These are phyloP conservation scores for Hydrochoerus hydrochaeris DNA, from an alignment of 2,113 vertebrate species.

Conservation along the genomic window DNA sequence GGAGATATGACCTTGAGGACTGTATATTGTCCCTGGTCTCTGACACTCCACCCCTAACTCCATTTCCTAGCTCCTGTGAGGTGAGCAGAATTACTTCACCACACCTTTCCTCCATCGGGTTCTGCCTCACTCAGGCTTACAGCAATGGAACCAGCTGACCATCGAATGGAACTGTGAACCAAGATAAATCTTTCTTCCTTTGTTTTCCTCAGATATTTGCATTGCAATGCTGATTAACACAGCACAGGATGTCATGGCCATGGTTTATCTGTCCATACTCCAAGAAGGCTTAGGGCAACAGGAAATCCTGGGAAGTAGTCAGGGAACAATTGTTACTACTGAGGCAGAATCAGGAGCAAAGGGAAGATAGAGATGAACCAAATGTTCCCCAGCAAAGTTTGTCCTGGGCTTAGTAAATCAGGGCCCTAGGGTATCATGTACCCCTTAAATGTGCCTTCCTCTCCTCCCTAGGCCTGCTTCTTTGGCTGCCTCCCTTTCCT, in stretches of 20 bases:
- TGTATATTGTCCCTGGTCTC: background rate
- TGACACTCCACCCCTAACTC: background rate
- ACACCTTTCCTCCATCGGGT: background rate
- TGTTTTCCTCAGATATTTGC: background rate
- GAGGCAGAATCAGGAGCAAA: background rate
- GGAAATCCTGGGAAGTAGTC: background rate
- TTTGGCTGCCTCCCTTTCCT: background rate
- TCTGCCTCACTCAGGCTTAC: background rate
- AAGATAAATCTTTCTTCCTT: background rate
- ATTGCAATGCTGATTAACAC: background rate
- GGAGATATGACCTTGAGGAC: background rate
- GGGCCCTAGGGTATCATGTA: background rate
- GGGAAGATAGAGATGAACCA: background rate
- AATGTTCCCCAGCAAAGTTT: background rate
- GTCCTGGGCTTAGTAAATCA: background rate
- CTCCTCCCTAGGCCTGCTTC: background rate
- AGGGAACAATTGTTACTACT: background rate
- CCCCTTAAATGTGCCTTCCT: background rate
- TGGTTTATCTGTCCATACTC: background rate
- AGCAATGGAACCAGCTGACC: background rate
- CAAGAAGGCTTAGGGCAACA: background rate
- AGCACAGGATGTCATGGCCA: fast-evolving
- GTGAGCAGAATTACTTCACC: background rate
- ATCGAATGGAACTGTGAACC: background rate
- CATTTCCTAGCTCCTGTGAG: background rate